Evolutionary conservation across 2,113 vertebrate species (phyloP).

Genomic region (Pterocles gutturalis): DNA sequence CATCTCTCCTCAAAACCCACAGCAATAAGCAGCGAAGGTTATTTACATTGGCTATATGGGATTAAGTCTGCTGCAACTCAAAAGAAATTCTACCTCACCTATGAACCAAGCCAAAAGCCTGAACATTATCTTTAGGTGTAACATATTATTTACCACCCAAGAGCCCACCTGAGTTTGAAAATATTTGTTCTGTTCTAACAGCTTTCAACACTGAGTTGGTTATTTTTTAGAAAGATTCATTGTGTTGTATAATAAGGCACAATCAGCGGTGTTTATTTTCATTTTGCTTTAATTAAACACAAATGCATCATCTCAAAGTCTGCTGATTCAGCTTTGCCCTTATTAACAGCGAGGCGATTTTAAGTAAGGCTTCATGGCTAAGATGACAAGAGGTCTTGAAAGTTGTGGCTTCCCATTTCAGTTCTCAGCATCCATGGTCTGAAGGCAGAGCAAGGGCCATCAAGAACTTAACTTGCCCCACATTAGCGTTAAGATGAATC

Average conservation of each 20-base stretch:
- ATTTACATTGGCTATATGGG: not conserved
- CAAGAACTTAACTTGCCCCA: accelerated
- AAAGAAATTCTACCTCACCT: not conserved
- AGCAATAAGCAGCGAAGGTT: not conserved
- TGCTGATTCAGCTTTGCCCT: not conserved
- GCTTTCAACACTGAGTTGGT: accelerated
- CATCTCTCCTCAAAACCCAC: not conserved
- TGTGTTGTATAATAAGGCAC: not conserved
- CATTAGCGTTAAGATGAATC: accelerated
- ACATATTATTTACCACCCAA: not conserved
- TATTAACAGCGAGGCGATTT: not conserved
- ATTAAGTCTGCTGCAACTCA: not conserved
- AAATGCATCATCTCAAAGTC: not conserved
- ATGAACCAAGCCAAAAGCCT: not conserved
- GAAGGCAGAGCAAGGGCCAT: accelerated
- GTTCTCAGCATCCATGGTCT: accelerated
- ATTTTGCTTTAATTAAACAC: not conserved
- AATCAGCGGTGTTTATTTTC: not conserved
- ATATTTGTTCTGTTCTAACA: not conserved
- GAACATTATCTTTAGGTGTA: not conserved
- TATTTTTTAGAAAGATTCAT: not conserved
- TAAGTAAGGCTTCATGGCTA: not conserved
- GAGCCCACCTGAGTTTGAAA: not conserved
- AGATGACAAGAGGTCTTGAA: not conserved
- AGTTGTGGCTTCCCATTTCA: accelerated